Conservation (phyloP, 1,140 invertebrate genomes). For the Centruroides vittatus region DNA sequence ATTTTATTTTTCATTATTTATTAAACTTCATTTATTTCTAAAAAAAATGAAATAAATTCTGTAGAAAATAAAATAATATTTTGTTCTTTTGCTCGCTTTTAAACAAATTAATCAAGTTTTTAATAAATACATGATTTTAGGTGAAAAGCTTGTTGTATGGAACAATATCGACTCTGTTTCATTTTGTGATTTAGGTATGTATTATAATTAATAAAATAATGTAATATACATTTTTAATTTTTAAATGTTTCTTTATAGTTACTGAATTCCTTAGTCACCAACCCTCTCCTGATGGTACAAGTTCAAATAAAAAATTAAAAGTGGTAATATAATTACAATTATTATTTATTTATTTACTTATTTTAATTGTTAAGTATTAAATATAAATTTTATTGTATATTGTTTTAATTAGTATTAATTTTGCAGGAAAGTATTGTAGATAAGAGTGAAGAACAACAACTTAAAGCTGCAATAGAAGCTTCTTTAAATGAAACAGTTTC, state of each 20-base stretch:
- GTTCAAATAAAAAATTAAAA: not conserved
- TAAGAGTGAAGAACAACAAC: constrained; percentile 33
- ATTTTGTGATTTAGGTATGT: constrained; percentile 34
- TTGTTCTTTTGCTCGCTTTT: too few species aligned
- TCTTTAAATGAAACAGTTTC: constrained; percentile 23
- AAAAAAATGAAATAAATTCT: too few species aligned
- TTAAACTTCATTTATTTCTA: too few species aligned
- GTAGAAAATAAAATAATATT: too few species aligned
- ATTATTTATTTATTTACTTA: too few species aligned
- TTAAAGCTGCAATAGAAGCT: constrained; percentile 34
- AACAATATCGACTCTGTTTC: constrained; percentile 35
- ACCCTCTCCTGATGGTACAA: constrained; percentile 22
- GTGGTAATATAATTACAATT: not conserved
- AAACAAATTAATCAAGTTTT: too few species aligned
- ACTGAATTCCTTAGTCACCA: constrained; percentile 26
- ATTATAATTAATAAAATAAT: too few species aligned
- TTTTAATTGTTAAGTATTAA: not conserved
- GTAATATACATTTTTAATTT: constrained; percentile 11
- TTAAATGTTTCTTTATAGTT: constrained; percentile 18
- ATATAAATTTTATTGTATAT: not conserved
- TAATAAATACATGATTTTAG: too few species aligned
- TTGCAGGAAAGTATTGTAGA: constrained; percentile 26
- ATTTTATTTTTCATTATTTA: too few species aligned
- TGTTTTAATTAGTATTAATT: not conserved
- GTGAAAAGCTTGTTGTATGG: constrained; percentile 42